Percentiles rank a stretch among this genome's conserved stretches.
Conservation (phyloP, 2,113 vertebrate species). For the Calonectris borealis region DNA sequence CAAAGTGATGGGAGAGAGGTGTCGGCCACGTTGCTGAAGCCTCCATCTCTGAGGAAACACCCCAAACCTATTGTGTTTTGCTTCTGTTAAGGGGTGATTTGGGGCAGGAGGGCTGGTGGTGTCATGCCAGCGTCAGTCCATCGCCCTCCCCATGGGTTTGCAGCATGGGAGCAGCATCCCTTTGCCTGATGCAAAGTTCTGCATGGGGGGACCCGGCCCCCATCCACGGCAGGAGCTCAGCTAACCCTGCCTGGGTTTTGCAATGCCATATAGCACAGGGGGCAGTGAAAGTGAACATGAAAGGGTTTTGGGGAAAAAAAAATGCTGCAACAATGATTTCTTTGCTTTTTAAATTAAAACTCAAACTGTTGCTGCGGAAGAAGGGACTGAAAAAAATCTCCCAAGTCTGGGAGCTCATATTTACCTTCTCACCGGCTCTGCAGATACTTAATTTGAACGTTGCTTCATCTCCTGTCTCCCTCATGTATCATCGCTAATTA, state of each 20-base stretch:
- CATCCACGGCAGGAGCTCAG: not conserved
- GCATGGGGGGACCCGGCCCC: too few species aligned
- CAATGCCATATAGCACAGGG: not conserved
- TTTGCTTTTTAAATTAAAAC: conserved; percentile 7
- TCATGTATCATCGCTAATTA: conserved; percentile 51
- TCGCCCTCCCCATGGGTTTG: accelerated
- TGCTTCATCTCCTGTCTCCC: conserved; percentile 31
- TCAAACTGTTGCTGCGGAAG: not conserved
- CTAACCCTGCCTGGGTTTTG: not conserved
- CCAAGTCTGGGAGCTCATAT: not conserved
- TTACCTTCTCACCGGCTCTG: conserved; percentile 29
- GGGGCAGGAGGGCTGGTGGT: not conserved
- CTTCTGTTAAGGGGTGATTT: not conserved
- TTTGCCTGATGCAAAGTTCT: not conserved
- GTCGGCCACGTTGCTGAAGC: not conserved
- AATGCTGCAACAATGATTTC: accelerated
- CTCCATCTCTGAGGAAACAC: not conserved
- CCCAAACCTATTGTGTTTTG: not conserved
- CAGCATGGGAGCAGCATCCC: not conserved
- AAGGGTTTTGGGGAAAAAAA: not conserved
- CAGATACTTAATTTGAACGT: conserved; percentile 45
- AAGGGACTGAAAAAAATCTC: not conserved
- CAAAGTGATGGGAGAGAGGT: not conserved
- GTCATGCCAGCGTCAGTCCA: not conserved
- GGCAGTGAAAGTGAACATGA: not conserved